A percentile compares a stretch with the other conserved stretches of the same genome.
phyloP scores from a whole-genome alignment of 23 tunicate genomes.

The Corella eumyota region DNA sequence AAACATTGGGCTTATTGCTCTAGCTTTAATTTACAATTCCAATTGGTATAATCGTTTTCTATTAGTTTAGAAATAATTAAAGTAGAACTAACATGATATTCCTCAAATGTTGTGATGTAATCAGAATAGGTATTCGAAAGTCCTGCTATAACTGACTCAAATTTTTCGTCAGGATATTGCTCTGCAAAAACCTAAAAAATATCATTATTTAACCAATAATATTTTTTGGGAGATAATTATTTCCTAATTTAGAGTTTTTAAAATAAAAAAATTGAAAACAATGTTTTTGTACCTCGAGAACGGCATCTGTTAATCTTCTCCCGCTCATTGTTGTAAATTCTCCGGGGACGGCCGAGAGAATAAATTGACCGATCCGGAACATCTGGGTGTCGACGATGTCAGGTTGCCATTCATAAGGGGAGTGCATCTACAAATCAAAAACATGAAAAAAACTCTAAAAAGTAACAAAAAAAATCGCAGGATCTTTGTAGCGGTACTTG shows the following conservation, averaged over 20 bases:
- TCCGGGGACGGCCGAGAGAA: slow-evolving; percentile 73
- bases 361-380: slow-evolving; percentile 61
- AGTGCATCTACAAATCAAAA: slow-evolving; percentile 21
- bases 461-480: no score
- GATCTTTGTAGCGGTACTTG: no score
- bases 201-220: no score
- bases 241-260: no score
- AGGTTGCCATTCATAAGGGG: slow-evolving; percentile 90
- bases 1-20: no score
- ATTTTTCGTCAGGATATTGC: slow-evolving; percentile 19
- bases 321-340: slow-evolving; percentile 94
- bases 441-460: neutral
- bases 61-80: no score
- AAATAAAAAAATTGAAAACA: neutral
- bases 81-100: slow-evolving; percentile 53
- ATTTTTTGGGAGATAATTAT: no score
- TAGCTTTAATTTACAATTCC: no score
- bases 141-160: slow-evolving; percentile 67
- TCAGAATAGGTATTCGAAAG: slow-evolving; percentile 85
- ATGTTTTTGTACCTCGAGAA: slow-evolving; percentile 17
- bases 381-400: slow-evolving; percentile 78
- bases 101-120: slow-evolving; percentile 81
- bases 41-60: no score
- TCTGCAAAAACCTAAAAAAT: slow-evolving; percentile 12
- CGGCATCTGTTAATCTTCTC: slow-evolving; percentile 50